Evolutionary conservation across 2,113 vertebrate species (phyloP).

Genomic region (Martes martes): DNA sequence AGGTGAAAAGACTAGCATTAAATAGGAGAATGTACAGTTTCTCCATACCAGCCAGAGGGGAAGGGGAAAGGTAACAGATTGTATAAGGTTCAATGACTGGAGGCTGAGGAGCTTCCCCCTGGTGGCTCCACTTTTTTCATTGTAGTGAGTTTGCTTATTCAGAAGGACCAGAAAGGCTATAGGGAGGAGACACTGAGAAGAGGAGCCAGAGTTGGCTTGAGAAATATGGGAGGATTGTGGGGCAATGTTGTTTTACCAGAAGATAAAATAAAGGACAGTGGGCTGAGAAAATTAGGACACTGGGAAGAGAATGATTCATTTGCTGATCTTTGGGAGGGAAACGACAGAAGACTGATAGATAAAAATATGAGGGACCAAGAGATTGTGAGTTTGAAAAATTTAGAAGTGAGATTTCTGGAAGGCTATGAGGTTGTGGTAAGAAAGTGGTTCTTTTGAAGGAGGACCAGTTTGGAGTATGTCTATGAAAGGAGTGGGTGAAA

Average conservation of each 20-base stretch:
- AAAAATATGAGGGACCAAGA: background rate
- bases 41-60: background rate
- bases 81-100: background rate
- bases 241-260: background rate
- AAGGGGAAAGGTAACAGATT: background rate
- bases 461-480: background rate
- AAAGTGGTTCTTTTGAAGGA: background rate
- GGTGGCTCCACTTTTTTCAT: background rate
- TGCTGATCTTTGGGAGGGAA: background rate
- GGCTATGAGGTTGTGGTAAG: background rate
- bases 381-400: background rate
- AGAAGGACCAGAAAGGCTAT: background rate
- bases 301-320: background rate
- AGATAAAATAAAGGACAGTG: background rate
- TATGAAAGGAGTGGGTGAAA: background rate
- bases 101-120: background rate
- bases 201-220: background rate
- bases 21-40: background rate
- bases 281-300: background rate
- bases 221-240: background rate
- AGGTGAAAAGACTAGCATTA: background rate
- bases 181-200: background rate
- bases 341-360: background rate
- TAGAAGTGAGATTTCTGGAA: background rate
- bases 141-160: background rate